Base-by-base conservation (phyloP, 2,797 vertebrate genomes). In the Eleutherodactylus coqui region DNA sequence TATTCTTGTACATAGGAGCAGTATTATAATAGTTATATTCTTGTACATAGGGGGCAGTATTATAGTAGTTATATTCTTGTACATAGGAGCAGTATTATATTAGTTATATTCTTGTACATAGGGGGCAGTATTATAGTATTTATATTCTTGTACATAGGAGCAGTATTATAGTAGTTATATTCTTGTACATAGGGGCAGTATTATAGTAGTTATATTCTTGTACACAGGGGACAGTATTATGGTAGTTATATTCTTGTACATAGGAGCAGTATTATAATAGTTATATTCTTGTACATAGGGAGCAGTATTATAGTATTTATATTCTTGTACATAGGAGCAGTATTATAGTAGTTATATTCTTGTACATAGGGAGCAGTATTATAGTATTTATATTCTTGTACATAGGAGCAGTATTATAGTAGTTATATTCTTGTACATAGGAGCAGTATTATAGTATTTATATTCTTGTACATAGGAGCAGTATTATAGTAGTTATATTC, bases 401-500 rank as follows among this genome's bases (percentile, higher is more conserved):
- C 27, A 60, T 60, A 60, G 58, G 27, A 4, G 62, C 5, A 64
- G 29, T 64, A 64, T 64, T 64, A 64, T 64, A 64, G 62, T 64
- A 64, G 29, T 6, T 64, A 17, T 64, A 64, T 64, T 64, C 29
- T 64, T 64, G 62, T 34, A 64, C 16, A 19, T 67, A 38, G 34
- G 34, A 10, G 62, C 32, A 69, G 32, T 69, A 69, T 69, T 69
- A 62, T 62, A 62, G 27, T 62, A 62, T n/a, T 62, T 62, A 62
- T 29, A 62, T 62, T 62, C 58, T 62, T 62, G 58, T 62, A 62
- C 27, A 62, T 32, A 62, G 58, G 11, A 16, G 62, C 5, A 67
- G 29, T 67, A 67, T 67, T 67, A 67, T 67, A 67, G 62, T 67
- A 67, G 62, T 34, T 36, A 36, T 67, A 67, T 67, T 67, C 29